Evolutionary conservation across 2,888 invertebrate genomes (phyloP), one percentile per base, ranked within the genome.

Genomic region (Plagodis pulveraria): DNA sequence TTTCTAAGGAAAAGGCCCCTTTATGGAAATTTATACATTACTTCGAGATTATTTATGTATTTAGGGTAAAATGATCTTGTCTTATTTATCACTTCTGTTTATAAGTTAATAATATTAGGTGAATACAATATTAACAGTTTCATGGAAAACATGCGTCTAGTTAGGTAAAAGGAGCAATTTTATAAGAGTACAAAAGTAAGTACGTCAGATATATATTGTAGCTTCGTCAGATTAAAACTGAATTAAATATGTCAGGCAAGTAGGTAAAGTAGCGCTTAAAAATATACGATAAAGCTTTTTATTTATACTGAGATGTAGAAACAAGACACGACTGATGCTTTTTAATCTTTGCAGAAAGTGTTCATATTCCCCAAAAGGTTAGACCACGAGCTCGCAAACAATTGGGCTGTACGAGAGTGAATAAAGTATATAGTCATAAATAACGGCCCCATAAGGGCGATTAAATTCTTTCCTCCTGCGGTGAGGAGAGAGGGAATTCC

Each of bases 391-490:
- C 43, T 49, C 36, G 12, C 45, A 47, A 62, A 61, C 58, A 67
- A 73, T 70, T 63, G 50, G 66, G 57, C 42, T 59, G 66, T 65
- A 67, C 43, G 61, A 66, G 65, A 67, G 72, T 69, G 72, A 67
- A 71, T 72, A 71, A 67, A 72, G 70, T 77, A 80, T 78, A 77
- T 69, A 73, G 74, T 68, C 69, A 80, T 83, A 84, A 83, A 83
- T 80, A 82, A 80, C 75, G 69, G 65, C 76, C 75, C 76, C 77
- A 70, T 79, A 76, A 76, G 80, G 70, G 72, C 80, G 80, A 86
- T 86, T 86, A 85, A 84, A 84, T 86, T 84, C 83, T 83, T 84
- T 80, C 80, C 81, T 77, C 75, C 68, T 63, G 56, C 72, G 66
- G 69, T 66, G 72, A 72, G 76, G 74, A 71, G 64, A 70, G 75